Percentiles rank a stretch among this genome's conserved stretches.
Conservation (phyloP, 2,797 vertebrate genomes). For the Anolis apletophallus region DNA sequence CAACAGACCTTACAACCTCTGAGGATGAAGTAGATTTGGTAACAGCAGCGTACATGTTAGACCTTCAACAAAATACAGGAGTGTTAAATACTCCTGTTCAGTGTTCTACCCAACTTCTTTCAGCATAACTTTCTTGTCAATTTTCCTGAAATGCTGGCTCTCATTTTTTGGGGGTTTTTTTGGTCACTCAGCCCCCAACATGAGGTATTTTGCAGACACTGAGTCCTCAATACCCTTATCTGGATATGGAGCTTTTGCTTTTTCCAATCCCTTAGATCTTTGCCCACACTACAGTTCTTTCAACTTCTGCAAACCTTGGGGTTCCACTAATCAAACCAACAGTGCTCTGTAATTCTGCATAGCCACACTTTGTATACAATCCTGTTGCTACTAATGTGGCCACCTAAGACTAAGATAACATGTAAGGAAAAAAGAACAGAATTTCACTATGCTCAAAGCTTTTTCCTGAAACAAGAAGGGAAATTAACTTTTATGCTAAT, state of each 20-base stretch:
- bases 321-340: neutral
- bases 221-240: neutral
- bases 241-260: neutral
- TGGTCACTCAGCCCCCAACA: neutral
- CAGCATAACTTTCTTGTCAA: neutral
- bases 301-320: neutral
- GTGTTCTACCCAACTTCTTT: neutral
- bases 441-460: conserved; percentile 14
- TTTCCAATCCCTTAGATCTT: neutral
- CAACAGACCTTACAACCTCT: no score
- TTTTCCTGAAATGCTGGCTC: neutral
- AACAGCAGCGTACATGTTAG: no score
- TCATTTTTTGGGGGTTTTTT: neutral
- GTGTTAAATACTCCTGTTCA: no score
- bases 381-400: neutral
- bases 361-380: neutral
- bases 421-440: conserved; percentile 14
- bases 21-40: no score
- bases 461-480: neutral
- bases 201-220: neutral
- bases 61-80: no score
- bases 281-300: neutral
- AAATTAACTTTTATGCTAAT: conserved; percentile 9
- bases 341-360: no score
- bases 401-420: conserved; percentile 8